These are phyloP conservation scores for Timema podura DNA, from an alignment of 2,888 invertebrate genomes.

Conservation along the genomic window DNA sequence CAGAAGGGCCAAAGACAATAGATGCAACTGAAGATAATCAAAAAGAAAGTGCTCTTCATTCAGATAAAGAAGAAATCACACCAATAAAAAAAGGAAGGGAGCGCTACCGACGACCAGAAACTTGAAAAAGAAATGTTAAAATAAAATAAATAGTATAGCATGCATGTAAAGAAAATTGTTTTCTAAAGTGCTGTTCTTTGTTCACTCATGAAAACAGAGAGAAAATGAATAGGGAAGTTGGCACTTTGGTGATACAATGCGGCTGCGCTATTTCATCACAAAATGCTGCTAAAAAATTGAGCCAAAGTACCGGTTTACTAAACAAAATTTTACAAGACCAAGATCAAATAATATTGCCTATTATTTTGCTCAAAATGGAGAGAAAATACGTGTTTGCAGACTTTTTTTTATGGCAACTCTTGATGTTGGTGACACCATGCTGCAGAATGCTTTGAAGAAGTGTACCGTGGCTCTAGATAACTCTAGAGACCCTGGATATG, in stretches of 20 bases:
- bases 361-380: slow-evolving; percentile 25
- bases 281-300: slow-evolving; percentile 1
- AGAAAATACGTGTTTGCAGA: slow-evolving; percentile 28
- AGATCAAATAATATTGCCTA: slow-evolving; percentile 28
- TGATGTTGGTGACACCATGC: slow-evolving; percentile 26
- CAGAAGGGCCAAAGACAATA: background rate
- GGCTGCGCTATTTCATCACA: background rate
- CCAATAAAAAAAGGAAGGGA: too few species aligned
- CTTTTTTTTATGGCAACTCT: slow-evolving; percentile 31
- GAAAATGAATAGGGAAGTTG: background rate
- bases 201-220: background rate
- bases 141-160: background rate
- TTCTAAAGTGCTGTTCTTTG: slow-evolving; percentile 13
- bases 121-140: slow-evolving; percentile 10
- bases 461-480: too few species aligned
- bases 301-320: background rate
- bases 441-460: slow-evolving; percentile 27
- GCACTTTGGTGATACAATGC: slow-evolving; percentile 9
- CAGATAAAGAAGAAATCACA: too few species aligned
- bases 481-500: too few species aligned
- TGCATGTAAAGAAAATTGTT: slow-evolving; percentile 12
- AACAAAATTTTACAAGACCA: background rate
- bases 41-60: too few species aligned
- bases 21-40: too few species aligned
- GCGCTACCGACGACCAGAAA: background rate